These are phyloP conservation scores for Pyrrhia umbra DNA, from an alignment of 2,888 invertebrate genomes.

Conservation along the genomic window DNA sequence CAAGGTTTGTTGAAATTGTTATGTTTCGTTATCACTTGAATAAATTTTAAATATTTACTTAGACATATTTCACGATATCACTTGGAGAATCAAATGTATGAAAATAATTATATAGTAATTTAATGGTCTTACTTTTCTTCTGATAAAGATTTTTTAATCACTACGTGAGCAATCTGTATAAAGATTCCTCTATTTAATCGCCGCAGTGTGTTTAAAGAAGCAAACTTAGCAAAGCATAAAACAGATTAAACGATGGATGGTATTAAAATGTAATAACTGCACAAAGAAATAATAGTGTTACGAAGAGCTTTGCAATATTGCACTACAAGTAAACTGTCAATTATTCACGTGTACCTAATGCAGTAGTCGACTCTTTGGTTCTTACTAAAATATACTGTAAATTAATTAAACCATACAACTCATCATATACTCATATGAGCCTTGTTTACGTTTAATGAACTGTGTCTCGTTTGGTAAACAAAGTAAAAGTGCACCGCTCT, in stretches of 20 bases:
- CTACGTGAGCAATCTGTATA: too few relatives aligned
- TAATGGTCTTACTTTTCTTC: too few relatives aligned
- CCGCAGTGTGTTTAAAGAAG: too few relatives aligned
- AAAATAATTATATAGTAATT: conserved; percentile 7
- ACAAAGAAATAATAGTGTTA: not conserved
- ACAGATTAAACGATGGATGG: conserved; percentile 45
- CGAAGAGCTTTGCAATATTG: not conserved
- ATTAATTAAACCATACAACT: conserved; percentile 5
- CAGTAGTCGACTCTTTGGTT: not conserved
- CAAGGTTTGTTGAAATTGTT: conserved; percentile 72
- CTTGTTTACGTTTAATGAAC: conserved; percentile 15
- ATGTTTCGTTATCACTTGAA: conserved; percentile 74
- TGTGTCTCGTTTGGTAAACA: conserved; percentile 32
- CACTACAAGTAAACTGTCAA: not conserved
- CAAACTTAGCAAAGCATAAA: not conserved
- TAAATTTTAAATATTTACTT: conserved; percentile 67
- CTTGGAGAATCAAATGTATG: conserved; percentile 28
- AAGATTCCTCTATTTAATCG: too few relatives aligned
- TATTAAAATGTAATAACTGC: conserved; percentile 57
- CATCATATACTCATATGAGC: conserved; percentile 2
- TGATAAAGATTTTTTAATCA: too few relatives aligned
- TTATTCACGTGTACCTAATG: too few relatives aligned
- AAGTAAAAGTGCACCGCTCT: conserved; percentile 34
- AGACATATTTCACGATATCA: conserved; percentile 50
- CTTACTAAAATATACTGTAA: not conserved